Evolutionary conservation across 2,797 vertebrate species (phyloP).

Genomic region (Scolopax bukidnonensis): DNA sequence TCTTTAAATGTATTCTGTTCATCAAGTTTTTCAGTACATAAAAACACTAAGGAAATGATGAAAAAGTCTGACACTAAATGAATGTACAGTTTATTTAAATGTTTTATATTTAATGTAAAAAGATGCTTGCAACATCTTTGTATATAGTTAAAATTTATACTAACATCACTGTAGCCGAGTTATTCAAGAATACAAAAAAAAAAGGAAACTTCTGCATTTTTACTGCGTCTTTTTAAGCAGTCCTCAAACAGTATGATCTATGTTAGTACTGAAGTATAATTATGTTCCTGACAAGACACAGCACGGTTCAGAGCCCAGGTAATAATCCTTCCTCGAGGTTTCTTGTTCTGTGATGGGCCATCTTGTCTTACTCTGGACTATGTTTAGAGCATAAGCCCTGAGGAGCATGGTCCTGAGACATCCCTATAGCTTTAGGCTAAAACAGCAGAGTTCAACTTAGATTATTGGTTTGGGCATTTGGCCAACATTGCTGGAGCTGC

Average conservation of each 20-base stretch:
- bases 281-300: neutral
- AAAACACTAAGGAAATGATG: neutral
- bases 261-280: neutral
- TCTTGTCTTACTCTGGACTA: neutral
- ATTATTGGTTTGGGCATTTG: neutral
- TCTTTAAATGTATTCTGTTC: neutral
- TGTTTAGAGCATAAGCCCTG: neutral
- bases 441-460: neutral
- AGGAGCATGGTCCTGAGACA: neutral
- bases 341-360: neutral
- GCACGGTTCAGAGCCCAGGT: neutral
- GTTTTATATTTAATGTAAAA: neutral
- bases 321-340: neutral
- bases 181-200: neutral
- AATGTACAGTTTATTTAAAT: neutral
- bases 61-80: neutral
- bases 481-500: neutral
- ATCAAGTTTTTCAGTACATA: neutral
- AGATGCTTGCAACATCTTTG: neutral
- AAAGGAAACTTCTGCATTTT: rapidly evolving
- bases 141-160: neutral
- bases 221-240: neutral
- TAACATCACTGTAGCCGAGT: neutral
- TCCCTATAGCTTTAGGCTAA: neutral
- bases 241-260: neutral